phyloP scores from a whole-genome alignment of 2,797 vertebrate genomes.

The Crenichthys baileyi region DNA sequence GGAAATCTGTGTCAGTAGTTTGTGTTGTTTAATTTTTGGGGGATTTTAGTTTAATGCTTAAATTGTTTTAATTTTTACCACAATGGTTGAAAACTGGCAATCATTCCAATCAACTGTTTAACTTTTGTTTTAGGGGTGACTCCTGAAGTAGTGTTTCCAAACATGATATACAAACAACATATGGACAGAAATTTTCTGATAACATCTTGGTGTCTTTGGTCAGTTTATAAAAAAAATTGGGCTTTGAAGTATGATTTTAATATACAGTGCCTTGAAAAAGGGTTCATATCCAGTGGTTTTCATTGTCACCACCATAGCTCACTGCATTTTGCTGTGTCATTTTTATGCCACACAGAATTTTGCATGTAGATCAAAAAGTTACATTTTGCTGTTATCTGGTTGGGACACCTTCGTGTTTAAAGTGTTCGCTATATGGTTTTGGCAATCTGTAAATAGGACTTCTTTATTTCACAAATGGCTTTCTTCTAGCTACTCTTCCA shows the following conservation, averaged over 20 bases:
- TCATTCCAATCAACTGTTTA: constrained; percentile 11
- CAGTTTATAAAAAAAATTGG: not conserved
- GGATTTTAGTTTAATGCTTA: too few relatives aligned
- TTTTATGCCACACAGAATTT: not conserved
- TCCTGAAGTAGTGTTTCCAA: not conserved
- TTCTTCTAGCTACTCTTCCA: not conserved
- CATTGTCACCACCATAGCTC: not conserved
- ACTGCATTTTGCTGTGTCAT: not conserved
- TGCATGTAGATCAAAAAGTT: not conserved
- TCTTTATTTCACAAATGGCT: not conserved
- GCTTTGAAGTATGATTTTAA: not conserved
- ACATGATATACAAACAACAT: not conserved
- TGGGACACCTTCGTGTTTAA: not conserved
- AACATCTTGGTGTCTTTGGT: not conserved
- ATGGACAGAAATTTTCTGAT: too few relatives aligned
- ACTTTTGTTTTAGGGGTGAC: not conserved
- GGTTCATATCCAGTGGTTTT: not conserved
- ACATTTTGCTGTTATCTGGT: not conserved
- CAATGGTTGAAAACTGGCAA: constrained; percentile 7
- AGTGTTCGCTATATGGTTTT: not conserved
- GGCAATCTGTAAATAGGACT: not conserved
- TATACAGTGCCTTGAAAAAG: not conserved
- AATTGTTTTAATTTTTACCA: constrained; percentile 3
- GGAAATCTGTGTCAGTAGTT: not conserved
- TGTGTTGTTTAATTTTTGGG: too few relatives aligned